These are phyloP conservation scores for Salvator merianae DNA, from an alignment of 2,113 vertebrate species.

Conservation along the genomic window DNA sequence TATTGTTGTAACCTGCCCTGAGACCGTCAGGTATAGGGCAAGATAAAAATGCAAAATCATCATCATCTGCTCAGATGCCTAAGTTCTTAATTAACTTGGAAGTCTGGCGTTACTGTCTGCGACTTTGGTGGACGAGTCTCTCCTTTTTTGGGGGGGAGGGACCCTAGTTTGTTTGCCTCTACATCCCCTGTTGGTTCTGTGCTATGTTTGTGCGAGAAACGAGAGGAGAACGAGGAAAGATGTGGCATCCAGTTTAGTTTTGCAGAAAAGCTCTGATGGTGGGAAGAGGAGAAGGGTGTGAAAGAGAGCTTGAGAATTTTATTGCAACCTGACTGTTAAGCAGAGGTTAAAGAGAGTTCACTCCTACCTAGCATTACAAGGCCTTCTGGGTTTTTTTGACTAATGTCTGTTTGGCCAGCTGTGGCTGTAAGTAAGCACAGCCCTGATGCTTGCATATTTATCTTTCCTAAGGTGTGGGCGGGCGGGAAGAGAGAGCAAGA, in stretches of 20 bases:
- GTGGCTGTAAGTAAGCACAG: background rate
- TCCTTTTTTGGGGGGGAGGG: too few species aligned
- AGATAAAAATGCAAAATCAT: too few species aligned
- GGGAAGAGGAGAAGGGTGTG: background rate
- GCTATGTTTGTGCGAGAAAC: background rate
- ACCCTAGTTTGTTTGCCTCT: too few species aligned
- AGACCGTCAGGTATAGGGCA: too few species aligned
- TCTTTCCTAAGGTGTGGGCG: background rate
- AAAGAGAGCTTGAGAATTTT: background rate
- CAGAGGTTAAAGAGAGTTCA: background rate
- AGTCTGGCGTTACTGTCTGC: too few species aligned
- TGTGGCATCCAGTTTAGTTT: background rate
- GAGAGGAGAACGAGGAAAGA: background rate
- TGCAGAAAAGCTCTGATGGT: background rate
- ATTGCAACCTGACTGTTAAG: background rate
- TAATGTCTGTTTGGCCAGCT: background rate
- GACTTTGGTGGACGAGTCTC: too few species aligned
- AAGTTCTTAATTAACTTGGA: too few species aligned
- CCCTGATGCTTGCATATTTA: constrained; percentile 53
- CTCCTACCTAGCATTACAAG: background rate
- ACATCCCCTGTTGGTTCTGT: accelerated
- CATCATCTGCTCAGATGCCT: too few species aligned
- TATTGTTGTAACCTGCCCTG: too few species aligned
- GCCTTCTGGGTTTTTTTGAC: background rate
- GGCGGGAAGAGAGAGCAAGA: background rate